Conservation (phyloP, 2,113 vertebrate species). For the Cyprinus carpio region DNA sequence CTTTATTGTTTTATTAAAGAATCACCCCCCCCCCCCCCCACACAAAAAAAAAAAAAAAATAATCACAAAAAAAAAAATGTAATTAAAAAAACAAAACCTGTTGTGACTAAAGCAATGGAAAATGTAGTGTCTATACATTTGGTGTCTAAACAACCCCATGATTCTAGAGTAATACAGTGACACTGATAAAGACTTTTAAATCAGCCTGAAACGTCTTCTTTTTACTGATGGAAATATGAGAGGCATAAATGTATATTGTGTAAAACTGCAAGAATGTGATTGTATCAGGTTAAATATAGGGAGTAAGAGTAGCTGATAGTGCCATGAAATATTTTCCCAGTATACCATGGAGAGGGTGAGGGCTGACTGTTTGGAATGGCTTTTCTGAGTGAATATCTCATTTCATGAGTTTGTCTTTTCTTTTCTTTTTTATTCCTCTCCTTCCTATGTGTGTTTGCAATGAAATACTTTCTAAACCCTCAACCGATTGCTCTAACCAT, state of each 20-base stretch:
- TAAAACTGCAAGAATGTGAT: neutral
- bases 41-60: no score
- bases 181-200: conserved; percentile 7
- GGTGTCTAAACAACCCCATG: neutral
- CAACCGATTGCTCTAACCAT: conserved; percentile 73
- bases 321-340: neutral
- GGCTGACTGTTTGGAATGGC: conserved; percentile 46
- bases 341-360: conserved; percentile 31
- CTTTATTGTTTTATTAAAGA: no score
- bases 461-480: conserved; percentile 61
- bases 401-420: conserved; percentile 52
- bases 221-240: neutral
- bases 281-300: neutral
- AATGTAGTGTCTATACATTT: neutral
- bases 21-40: no score
- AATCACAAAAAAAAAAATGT: no score
- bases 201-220: neutral
- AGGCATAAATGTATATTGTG: neutral
- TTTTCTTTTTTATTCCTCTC: conserved; percentile 50
- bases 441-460: conserved; percentile 44
- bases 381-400: conserved; percentile 46
- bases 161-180: neutral
- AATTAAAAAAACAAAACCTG: neutral
- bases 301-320: neutral
- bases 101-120: no score